Conservation (phyloP, 2,113 vertebrate species). For the Aleadryas rufinucha region DNA sequence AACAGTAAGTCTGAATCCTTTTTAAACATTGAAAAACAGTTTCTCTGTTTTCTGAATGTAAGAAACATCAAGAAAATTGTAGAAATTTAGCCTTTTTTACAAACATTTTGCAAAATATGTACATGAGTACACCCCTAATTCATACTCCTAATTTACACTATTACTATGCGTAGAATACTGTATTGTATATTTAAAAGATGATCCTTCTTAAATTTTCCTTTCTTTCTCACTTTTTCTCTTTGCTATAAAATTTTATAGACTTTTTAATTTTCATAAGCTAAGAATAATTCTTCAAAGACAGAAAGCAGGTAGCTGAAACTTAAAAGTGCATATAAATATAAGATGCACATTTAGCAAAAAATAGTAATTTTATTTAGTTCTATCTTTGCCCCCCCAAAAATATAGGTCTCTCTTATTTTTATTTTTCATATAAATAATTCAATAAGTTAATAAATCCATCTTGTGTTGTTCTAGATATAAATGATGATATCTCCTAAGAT, state of each 20-base stretch:
- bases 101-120: not conserved
- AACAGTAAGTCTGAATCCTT: fast-evolving
- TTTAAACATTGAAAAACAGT: not conserved
- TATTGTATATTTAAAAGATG: not conserved
- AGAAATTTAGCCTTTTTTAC: not conserved
- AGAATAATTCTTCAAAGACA: not conserved
- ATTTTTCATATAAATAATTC: not conserved
- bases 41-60: not conserved
- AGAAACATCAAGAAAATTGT: not conserved
- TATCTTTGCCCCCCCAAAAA: fast-evolving
- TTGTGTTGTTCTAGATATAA: not conserved
- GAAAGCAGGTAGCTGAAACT: not conserved
- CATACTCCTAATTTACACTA: not conserved
- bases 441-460: not conserved
- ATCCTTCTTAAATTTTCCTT: not conserved
- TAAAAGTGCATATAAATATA: not conserved
- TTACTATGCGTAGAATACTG: fast-evolving
- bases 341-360: not conserved
- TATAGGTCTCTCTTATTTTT: not conserved
- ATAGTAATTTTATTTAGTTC: not conserved
- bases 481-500: not conserved
- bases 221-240: not conserved
- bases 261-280: not conserved
- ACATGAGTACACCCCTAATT: not conserved
- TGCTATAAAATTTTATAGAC: not conserved